Conservation (phyloP, 1,140 invertebrate genomes). For the Drosophila pachea region DNA sequence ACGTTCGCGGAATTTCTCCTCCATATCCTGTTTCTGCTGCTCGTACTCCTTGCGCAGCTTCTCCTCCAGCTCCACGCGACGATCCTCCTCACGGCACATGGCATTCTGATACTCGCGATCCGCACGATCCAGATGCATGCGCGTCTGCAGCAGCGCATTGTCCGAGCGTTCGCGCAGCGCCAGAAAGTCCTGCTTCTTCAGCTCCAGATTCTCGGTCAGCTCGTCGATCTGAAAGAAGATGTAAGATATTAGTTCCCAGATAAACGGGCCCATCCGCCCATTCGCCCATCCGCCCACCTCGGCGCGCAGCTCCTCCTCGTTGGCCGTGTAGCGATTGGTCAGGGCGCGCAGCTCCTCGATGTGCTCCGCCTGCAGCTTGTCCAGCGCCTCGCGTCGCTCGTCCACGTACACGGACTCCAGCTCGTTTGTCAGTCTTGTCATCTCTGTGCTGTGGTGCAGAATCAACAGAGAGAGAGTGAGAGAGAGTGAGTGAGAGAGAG, state of each 20-base stretch:
- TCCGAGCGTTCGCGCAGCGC: constrained; percentile 72
- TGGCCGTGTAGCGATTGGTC: constrained; percentile 81
- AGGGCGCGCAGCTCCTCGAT: constrained; percentile 80
- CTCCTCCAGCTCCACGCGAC: constrained; percentile 77
- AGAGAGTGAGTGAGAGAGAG: no score
- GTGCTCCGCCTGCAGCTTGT: constrained; percentile 80
- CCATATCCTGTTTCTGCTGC: constrained; percentile 73
- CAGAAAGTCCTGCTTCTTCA: constrained; percentile 80
- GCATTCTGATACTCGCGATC: constrained; percentile 80
- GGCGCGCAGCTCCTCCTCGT: constrained; percentile 80
- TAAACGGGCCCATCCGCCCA: no score
- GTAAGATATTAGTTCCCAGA: not conserved
- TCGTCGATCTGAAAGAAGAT: constrained; percentile 79
- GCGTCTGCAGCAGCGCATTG: constrained; percentile 69
- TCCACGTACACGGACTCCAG: constrained; percentile 82
- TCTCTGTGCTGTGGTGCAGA: constrained; percentile 79
- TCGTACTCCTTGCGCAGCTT: constrained; percentile 67
- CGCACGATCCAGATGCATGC: constrained; percentile 78
- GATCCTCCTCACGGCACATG: constrained; percentile 80
- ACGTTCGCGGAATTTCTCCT: constrained; percentile 73
- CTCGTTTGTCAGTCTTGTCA: constrained; percentile 81
- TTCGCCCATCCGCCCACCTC: no score
- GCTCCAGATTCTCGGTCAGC: constrained; percentile 80
- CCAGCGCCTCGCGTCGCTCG: constrained; percentile 81
- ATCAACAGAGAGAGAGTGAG: not conserved